Conservation (phyloP, 2,113 vertebrate genomes). For the Percina caprodes region DNA sequence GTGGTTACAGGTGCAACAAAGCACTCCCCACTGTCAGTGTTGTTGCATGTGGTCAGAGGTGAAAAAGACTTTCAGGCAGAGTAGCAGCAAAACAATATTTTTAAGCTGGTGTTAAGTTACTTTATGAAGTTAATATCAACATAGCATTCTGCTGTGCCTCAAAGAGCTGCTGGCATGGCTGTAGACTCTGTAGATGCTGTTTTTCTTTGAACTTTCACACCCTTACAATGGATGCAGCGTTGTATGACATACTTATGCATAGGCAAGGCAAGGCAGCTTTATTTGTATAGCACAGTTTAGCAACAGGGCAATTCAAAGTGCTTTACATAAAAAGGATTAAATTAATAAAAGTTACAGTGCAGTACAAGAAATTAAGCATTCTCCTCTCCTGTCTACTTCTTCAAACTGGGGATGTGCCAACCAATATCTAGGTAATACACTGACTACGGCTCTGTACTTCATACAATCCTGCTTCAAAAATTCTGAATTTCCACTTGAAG, state of each 20-base stretch:
- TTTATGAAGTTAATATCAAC: slow-evolving; percentile 1
- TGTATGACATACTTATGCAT: background rate
- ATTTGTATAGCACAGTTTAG: too few relatives aligned
- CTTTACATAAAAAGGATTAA: too few relatives aligned
- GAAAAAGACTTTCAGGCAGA: background rate
- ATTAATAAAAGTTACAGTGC: too few relatives aligned
- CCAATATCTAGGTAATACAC: too few relatives aligned
- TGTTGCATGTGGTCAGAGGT: background rate
- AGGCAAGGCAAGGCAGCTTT: too few relatives aligned
- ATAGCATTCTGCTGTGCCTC: background rate
- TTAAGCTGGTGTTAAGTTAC: slow-evolving; percentile 6
- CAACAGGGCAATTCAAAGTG: too few relatives aligned
- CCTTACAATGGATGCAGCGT: slow-evolving; percentile 23
- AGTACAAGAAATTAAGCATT: too few relatives aligned
- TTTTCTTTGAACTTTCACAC: slow-evolving; percentile 31
- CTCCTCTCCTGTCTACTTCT: too few relatives aligned
- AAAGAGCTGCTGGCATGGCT: background rate
- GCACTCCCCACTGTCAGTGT: background rate
- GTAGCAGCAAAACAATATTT: background rate
- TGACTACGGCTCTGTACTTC: too few relatives aligned
- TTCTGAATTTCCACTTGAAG: background rate
- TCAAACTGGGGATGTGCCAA: too few relatives aligned
- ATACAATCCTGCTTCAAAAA: too few relatives aligned
- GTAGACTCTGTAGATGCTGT: background rate
- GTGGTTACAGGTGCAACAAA: slow-evolving; percentile 10